A percentile compares a stretch with the other conserved stretches of the same genome.
Conservation (phyloP, 2,888 invertebrate species). For the Aspidapion aeneum region DNA sequence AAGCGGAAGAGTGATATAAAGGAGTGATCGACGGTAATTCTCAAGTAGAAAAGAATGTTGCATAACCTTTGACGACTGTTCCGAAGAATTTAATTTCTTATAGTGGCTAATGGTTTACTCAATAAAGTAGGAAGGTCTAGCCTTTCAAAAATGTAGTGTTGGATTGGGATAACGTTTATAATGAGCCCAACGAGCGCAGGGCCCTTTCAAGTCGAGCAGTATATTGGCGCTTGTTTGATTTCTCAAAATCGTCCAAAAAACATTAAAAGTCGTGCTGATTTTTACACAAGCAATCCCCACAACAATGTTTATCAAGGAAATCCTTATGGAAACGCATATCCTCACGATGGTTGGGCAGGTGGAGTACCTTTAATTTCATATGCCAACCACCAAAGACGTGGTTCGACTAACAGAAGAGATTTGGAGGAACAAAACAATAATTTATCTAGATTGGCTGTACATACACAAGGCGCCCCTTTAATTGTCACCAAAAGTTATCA, state of each 20-base stretch:
- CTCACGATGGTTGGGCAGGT: constrained; percentile 70
- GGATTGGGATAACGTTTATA: too few species aligned
- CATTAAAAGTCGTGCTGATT: constrained; percentile 25
- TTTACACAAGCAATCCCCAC: constrained; percentile 24
- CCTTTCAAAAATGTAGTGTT: too few species aligned
- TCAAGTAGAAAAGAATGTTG: too few species aligned
- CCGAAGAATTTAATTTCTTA: too few species aligned
- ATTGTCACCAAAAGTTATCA: constrained; percentile 65
- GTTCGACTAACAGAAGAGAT: constrained; percentile 15
- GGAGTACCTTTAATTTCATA: constrained; percentile 75
- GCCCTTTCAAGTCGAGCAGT: constrained; percentile 59
- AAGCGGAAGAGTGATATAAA: too few species aligned
- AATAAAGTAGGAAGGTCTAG: too few species aligned
- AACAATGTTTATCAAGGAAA: constrained; percentile 25
- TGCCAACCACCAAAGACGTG: constrained; percentile 54
- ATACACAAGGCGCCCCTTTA: constrained; percentile 82
- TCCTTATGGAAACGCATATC: constrained; percentile 31
- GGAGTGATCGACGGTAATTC: too few species aligned
- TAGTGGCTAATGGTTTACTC: too few species aligned
- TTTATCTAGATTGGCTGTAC: constrained; percentile 73
- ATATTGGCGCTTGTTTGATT: constrained; percentile 61
- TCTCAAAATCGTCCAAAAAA: constrained; percentile 32
- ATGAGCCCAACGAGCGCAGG: constrained; percentile 74
- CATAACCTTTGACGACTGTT: too few species aligned
- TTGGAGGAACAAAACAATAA: constrained; percentile 15